phyloP scores from a whole-genome alignment of 2,113 vertebrate species.

The Seriola quinqueradiata region DNA sequence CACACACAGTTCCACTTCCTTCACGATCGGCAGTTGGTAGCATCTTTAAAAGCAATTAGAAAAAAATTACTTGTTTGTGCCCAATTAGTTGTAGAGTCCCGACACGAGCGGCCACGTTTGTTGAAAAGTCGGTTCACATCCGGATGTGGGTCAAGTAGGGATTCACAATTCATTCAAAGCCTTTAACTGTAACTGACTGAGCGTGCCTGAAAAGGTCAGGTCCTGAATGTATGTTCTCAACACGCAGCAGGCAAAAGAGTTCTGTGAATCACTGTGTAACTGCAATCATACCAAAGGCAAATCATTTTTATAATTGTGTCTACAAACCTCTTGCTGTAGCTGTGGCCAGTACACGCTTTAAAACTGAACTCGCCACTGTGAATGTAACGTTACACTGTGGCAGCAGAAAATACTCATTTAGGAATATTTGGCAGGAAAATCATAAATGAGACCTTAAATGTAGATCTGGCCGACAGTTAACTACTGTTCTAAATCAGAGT shows the following conservation, averaged over 20 bases:
- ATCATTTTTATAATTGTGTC: background rate
- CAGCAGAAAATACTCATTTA: background rate
- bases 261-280: background rate
- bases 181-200: conserved; percentile 39
- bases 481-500: background rate
- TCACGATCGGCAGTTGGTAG: conserved; percentile 77
- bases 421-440: background rate
- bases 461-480: background rate
- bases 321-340: conserved; percentile 19
- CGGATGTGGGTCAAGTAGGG: conserved; percentile 28
- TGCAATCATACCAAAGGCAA: background rate
- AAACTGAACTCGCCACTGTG: background rate
- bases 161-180: conserved; percentile 39
- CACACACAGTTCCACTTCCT: conserved; percentile 1
- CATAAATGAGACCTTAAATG: background rate
- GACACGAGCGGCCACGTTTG: conserved; percentile 64
- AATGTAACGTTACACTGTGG: background rate
- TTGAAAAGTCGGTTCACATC: background rate
- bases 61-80: conserved; percentile 85
- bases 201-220: background rate
- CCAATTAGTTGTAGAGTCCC: conserved; percentile 79
- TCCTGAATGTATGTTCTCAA: background rate
- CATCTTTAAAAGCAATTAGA: conserved; percentile 88
- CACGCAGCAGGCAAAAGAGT: conserved; percentile 11
- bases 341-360: background rate